Percentiles rank a stretch among this genome's conserved stretches.
These are phyloP conservation scores for Ridgeia piscesae DNA, from an alignment of 1,140 invertebrate species.

Conservation along the genomic window DNA sequence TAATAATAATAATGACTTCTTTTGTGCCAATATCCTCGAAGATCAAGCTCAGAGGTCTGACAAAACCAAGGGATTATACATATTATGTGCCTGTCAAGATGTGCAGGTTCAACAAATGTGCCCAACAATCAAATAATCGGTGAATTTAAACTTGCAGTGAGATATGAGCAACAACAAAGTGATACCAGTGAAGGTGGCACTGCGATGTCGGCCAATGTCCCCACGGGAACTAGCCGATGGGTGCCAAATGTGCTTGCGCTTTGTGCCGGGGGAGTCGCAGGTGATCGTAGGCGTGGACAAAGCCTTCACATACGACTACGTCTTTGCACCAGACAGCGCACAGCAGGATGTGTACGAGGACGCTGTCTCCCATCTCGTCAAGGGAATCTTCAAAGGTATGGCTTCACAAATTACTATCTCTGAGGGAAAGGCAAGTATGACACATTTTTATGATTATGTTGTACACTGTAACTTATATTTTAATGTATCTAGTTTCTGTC, in stretches of 20 bases:
- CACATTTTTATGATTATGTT: too few relatives aligned
- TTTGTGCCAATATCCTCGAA: too few relatives aligned
- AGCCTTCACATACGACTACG: slow-evolving; percentile 86
- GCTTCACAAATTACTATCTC: not conserved
- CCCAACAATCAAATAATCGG: too few relatives aligned
- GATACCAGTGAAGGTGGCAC: slow-evolving; percentile 67
- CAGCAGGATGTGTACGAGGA: slow-evolving; percentile 78
- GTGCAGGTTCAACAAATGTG: too few relatives aligned
- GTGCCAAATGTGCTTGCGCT: slow-evolving; percentile 51
- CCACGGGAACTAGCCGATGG: slow-evolving; percentile 64
- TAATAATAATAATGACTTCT: too few relatives aligned
- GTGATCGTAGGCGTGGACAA: slow-evolving; percentile 61
- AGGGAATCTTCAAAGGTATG: slow-evolving; percentile 75
- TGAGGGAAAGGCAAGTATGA: too few relatives aligned
- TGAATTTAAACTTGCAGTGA: not conserved
- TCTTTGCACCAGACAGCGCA: slow-evolving; percentile 71
- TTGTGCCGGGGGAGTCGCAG: slow-evolving; percentile 41
- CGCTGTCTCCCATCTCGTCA: slow-evolving; percentile 73
- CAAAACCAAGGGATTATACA: too few relatives aligned
- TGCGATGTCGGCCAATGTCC: slow-evolving; percentile 78
- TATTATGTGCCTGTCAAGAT: too few relatives aligned
- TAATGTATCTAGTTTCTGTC: too few relatives aligned
- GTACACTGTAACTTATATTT: too few relatives aligned
- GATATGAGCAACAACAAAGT: slow-evolving; percentile 32
- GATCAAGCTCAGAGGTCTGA: too few relatives aligned